Evolutionary conservation across 2,797 vertebrate genomes (phyloP).

Genomic region (Triplophysa yarkandensis): DNA sequence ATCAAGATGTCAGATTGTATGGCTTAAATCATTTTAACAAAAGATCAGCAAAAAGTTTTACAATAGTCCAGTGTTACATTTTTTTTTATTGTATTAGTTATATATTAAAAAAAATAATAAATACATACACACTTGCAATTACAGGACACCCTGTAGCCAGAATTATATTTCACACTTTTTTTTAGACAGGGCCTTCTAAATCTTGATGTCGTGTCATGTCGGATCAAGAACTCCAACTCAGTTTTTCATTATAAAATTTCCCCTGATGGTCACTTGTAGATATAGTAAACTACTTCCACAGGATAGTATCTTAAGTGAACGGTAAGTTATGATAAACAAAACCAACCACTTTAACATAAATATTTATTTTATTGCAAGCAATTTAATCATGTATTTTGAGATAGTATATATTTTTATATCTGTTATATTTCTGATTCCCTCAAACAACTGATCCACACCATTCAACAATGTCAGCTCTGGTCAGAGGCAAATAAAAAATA

Average conservation of each 20-base stretch:
- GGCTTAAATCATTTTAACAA: neutral
- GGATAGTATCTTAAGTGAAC: conserved; percentile 23
- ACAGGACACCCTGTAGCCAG: neutral
- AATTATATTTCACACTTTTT: neutral
- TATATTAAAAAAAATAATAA: no score
- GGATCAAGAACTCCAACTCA: conserved; percentile 59
- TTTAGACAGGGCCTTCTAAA: conserved; percentile 43
- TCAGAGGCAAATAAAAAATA: neutral
- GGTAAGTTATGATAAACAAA: conserved; percentile 20
- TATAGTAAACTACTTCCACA: conserved; percentile 33
- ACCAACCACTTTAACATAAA: neutral
- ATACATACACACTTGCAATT: no score
- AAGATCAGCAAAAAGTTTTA: neutral
- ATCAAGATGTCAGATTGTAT: neutral
- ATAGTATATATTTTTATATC: no score
- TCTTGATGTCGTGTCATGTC: conserved; percentile 44
- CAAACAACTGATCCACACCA: no score
- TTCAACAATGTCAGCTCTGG: no score
- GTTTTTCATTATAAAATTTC: conserved; percentile 49
- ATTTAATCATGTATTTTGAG: no score
- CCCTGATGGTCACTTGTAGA: neutral
- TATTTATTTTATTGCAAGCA: neutral
- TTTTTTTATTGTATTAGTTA: no score
- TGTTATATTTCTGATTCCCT: neutral
- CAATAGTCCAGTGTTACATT: neutral